phyloP scores from a whole-genome alignment of 2,113 vertebrate genomes.

The Nibea coibor region DNA sequence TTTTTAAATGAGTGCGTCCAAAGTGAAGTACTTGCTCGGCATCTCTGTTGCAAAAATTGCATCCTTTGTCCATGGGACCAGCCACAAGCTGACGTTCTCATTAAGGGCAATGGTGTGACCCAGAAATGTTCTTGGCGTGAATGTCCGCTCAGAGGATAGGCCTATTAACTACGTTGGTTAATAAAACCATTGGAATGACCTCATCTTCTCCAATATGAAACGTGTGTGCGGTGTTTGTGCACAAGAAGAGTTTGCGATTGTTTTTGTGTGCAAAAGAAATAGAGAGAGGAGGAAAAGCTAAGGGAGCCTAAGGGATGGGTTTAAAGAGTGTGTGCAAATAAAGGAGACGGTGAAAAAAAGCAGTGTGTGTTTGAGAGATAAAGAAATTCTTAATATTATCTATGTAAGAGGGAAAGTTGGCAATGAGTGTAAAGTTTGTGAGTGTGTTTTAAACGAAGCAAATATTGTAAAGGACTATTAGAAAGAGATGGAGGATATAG shows the following conservation, averaged over 20 bases:
- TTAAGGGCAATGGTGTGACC: slow-evolving; percentile 39
- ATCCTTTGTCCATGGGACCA: slow-evolving; percentile 37
- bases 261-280: slow-evolving; percentile 12
- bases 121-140: slow-evolving; percentile 33
- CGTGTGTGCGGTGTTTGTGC: not conserved
- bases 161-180: slow-evolving; percentile 10
- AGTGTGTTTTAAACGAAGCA: slow-evolving; percentile 17
- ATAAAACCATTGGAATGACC: slow-evolving; percentile 35
- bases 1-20: slow-evolving; percentile 42
- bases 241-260: not conserved
- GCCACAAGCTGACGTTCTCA: slow-evolving; percentile 29
- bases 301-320: not conserved
- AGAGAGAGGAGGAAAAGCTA: not conserved
- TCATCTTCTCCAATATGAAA: slow-evolving; percentile 27
- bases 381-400: slow-evolving; percentile 44
- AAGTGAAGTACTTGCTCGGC: slow-evolving; percentile 38
- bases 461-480: slow-evolving; percentile 30
- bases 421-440: slow-evolving; percentile 7
- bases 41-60: slow-evolving; percentile 35
- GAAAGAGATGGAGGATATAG: not conserved
- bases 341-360: slow-evolving; percentile 21
- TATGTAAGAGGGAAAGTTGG: not conserved
- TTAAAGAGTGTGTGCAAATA: slow-evolving; percentile 9
- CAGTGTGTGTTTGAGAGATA: slow-evolving; percentile 10
- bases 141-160: slow-evolving; percentile 33